Conservation (phyloP, 1,140 invertebrate species). For the Drosophila trapezifrons region DNA sequence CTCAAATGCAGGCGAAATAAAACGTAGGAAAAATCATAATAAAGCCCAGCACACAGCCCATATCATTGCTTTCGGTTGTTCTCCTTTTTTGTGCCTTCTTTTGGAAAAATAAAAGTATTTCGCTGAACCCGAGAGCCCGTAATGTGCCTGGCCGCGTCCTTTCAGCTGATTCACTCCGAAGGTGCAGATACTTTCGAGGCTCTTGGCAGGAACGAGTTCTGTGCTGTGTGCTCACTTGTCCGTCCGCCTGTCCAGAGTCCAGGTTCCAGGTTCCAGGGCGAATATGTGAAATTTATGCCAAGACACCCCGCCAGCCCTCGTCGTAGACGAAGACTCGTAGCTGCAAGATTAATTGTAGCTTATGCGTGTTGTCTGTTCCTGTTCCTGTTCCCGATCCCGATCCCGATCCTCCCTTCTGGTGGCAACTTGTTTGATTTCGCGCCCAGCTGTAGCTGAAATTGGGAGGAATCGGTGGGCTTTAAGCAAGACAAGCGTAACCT, state of each 20-base stretch:
- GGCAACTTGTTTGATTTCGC: conserved; percentile 75
- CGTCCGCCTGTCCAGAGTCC: conserved; percentile 40
- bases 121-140: conserved; percentile 57
- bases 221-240: conserved; percentile 65
- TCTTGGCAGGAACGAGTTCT: conserved; percentile 41
- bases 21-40: conserved; percentile 53
- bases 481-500: conserved; percentile 35
- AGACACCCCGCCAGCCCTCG: conserved; percentile 55
- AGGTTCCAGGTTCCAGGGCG: conserved; percentile 24
- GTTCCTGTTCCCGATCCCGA: conserved; percentile 16
- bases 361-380: conserved; percentile 57
- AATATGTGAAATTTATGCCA: conserved; percentile 76
- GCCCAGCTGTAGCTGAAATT: conserved; percentile 61
- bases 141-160: conserved; percentile 67
- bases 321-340: conserved; percentile 38
- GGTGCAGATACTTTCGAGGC: conserved; percentile 58
- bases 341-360: conserved; percentile 78
- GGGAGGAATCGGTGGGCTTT: conserved; percentile 24
- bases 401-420: conserved; percentile 53
- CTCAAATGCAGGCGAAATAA: conserved; percentile 41
- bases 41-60: conserved; percentile 62
- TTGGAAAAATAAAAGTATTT: conserved; percentile 7
- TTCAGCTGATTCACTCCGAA: conserved; percentile 75
- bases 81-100: conserved; percentile 17
- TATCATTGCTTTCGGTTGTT: conserved; percentile 61